phyloP scores from a whole-genome alignment of 2,888 invertebrate species.

The Odontothrips loti region DNA sequence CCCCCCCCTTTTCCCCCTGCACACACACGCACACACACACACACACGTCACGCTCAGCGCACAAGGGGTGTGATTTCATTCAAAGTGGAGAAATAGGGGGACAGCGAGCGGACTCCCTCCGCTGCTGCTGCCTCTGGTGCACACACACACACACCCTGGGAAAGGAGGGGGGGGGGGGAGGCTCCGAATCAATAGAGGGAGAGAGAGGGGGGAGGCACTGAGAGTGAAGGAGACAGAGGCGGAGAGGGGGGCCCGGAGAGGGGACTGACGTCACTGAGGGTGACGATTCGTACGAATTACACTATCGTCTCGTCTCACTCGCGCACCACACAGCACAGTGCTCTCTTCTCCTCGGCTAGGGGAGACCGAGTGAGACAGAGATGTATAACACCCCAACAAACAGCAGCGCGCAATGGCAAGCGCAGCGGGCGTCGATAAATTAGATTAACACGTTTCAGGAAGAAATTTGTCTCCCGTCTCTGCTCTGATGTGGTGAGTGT shows the following conservation, averaged over 20 bases:
- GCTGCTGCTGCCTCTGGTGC: neutral
- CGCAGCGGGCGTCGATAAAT: neutral
- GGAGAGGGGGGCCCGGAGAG: neutral
- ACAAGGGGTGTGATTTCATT: no score
- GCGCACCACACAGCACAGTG: no score
- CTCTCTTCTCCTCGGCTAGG: no score
- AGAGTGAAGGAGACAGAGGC: neutral
- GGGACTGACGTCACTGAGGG: neutral
- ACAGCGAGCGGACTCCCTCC: no score
- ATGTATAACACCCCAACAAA: neutral
- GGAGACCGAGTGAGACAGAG: no score
- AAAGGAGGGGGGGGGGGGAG: neutral
- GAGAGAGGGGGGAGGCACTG: neutral
- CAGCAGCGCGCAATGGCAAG: neutral
- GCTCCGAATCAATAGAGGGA: neutral
- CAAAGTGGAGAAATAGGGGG: no score
- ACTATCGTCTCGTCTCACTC: neutral
- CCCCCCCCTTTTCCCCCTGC: no score
- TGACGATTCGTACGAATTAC: neutral
- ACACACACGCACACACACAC: no score
- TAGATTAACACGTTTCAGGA: slow-evolving; percentile 22
- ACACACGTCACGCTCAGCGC: no score
- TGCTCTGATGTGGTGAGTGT: no score
- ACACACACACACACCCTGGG: neutral
- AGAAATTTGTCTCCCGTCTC: neutral